These are phyloP conservation scores for Thalassophryne amazonica DNA, from an alignment of 2,797 vertebrate genomes.

Conservation along the genomic window DNA sequence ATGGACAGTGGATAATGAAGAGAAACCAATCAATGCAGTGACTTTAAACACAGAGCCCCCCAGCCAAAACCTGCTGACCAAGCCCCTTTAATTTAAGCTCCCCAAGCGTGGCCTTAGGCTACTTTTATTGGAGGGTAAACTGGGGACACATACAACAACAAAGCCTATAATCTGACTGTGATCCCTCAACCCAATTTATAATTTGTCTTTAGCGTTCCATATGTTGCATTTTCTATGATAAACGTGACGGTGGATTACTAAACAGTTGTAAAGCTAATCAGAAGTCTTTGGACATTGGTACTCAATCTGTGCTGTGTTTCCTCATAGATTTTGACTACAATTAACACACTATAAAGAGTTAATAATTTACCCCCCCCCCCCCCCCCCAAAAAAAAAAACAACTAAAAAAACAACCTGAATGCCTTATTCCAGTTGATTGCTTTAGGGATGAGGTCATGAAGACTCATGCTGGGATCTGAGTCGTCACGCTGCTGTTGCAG, in stretches of 20 bases:
- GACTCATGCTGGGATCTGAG: slow-evolving; percentile 18
- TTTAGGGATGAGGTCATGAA: slow-evolving; percentile 5
- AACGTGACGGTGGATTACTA: slow-evolving; percentile 40
- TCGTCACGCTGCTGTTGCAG: background rate
- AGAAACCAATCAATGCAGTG: slow-evolving; percentile 42
- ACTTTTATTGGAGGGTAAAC: slow-evolving; percentile 39
- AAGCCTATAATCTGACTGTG: slow-evolving; percentile 52
- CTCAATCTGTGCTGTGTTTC: slow-evolving; percentile 12
- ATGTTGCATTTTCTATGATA: slow-evolving; percentile 36
- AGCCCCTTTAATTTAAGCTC: slow-evolving; percentile 51
- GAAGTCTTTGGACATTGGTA: slow-evolving; percentile 27
- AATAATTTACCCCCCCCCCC: slow-evolving; percentile 9
- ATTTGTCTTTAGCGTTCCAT: slow-evolving; percentile 62
- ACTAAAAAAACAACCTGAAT: too few species aligned
- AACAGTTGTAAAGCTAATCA: slow-evolving; percentile 59
- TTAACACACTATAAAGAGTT: slow-evolving; percentile 10
- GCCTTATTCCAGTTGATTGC: slow-evolving; percentile 38
- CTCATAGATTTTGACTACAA: background rate
- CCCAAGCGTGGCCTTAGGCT: slow-evolving; percentile 33
- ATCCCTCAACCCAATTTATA: slow-evolving; percentile 50
- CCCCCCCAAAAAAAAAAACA: background rate
- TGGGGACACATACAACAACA: slow-evolving; percentile 26
- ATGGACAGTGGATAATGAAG: slow-evolving; percentile 5
- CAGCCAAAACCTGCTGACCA: slow-evolving; percentile 43
- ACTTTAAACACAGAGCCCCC: slow-evolving; percentile 11